Conservation (phyloP, 2,797 vertebrate genomes). For the Perodicticus potto region DNA sequence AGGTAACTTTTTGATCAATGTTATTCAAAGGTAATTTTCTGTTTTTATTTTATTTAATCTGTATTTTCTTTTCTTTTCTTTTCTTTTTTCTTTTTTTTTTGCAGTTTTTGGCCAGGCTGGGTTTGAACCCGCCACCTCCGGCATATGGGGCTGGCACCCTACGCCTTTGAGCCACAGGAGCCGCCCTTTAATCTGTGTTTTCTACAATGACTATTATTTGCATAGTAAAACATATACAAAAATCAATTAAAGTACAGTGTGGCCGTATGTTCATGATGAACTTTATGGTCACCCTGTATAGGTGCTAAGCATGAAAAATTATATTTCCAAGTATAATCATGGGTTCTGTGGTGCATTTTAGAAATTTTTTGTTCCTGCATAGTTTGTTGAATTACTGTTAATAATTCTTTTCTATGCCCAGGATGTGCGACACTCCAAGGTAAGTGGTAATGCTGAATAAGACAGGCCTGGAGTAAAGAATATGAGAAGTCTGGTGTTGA, state of each 20-base stretch:
- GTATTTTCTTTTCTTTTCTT: neutral
- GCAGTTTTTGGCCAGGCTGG: too few relatives aligned
- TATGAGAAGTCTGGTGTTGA: neutral
- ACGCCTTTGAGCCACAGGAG: too few relatives aligned
- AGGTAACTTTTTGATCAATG: too few relatives aligned
- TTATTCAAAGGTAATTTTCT: neutral
- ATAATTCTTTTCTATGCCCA: neutral
- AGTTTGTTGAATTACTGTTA: neutral
- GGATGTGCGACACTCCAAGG: neutral
- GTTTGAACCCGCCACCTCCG: too few relatives aligned
- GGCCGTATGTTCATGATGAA: too few relatives aligned
- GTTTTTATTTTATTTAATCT: neutral
- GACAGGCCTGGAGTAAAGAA: neutral
- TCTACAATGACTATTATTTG: conserved; percentile 10
- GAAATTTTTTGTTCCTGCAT: neutral
- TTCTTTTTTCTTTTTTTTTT: too few relatives aligned
- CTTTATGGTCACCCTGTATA: neutral
- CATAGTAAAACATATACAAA: neutral
- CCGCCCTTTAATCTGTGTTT: neutral
- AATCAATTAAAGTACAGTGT: neutral
- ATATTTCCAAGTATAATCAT: neutral
- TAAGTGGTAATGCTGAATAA: neutral
- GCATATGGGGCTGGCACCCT: too few relatives aligned
- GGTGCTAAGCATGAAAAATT: neutral
- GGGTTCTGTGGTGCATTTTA: neutral